Evolutionary conservation across 2,888 invertebrate genomes (phyloP).

Genomic region (Lasius platythorax): DNA sequence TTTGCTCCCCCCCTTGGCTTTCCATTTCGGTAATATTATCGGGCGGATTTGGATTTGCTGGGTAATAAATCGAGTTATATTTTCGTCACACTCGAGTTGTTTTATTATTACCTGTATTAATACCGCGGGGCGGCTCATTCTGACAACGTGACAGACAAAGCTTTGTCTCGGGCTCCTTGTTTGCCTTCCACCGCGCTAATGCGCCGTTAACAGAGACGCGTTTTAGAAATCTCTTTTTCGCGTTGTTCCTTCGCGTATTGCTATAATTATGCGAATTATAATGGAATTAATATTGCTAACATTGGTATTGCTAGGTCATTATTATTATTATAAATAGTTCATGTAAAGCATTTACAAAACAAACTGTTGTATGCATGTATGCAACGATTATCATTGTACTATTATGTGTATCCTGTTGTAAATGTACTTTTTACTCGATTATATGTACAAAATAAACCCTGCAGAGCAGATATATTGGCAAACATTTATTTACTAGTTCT

Average conservation of each 20-base stretch:
- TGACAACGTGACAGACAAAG: conserved; percentile 39
- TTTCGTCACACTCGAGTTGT: conserved; percentile 13
- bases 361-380: neutral
- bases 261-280: neutral
- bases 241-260: neutral
- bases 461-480: neutral
- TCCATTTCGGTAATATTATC: neutral
- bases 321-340: neutral
- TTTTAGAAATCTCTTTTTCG: neutral
- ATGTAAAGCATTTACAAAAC: neutral
- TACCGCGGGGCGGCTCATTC: neutral
- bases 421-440: neutral
- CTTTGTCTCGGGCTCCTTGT: neutral
- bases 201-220: neutral
- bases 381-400: neutral
- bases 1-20: neutral
- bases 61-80: conserved; percentile 29
- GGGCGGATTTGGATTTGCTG: neutral
- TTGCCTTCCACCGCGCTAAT: neutral
- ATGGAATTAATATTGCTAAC: neutral
- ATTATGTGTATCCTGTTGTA: neutral
- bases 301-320: neutral
- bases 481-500: neutral
- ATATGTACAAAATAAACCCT: neutral
- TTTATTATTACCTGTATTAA: neutral